Evolutionary conservation across 2,113 vertebrate species (phyloP).

Genomic region (Mohoua ochrocephala): DNA sequence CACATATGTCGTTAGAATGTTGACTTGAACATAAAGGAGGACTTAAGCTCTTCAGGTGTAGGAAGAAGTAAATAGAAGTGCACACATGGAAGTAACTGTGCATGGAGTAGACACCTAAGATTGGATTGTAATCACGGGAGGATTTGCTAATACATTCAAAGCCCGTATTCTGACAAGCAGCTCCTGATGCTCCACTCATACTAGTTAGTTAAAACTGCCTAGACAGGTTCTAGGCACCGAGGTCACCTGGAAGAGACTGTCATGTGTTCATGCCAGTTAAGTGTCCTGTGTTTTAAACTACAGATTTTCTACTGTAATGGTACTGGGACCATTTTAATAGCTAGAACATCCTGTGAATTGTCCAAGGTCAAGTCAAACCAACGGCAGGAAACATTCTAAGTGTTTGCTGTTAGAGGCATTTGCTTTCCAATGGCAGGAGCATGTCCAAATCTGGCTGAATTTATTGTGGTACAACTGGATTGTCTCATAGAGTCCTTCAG

Average conservation of each 20-base stretch:
- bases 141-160: not conserved
- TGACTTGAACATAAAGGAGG: not conserved
- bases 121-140: not conserved
- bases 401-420: not conserved
- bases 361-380: not conserved
- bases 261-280: not conserved
- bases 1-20: accelerated
- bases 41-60: not conserved
- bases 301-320: not conserved
- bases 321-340: not conserved
- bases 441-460: not conserved
- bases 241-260: not conserved
- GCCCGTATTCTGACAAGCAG: not conserved
- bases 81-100: not conserved
- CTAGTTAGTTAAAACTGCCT: not conserved
- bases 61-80: not conserved
- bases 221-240: not conserved
- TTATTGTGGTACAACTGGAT: not conserved
- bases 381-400: not conserved
- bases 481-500: not conserved
- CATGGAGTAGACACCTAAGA: not conserved
- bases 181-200: not conserved
- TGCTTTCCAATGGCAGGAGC: not conserved
- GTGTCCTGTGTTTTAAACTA: not conserved
- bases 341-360: not conserved